Evolutionary conservation across 2,113 vertebrate species (phyloP).

Genomic region (Poeciliopsis retropinna): DNA sequence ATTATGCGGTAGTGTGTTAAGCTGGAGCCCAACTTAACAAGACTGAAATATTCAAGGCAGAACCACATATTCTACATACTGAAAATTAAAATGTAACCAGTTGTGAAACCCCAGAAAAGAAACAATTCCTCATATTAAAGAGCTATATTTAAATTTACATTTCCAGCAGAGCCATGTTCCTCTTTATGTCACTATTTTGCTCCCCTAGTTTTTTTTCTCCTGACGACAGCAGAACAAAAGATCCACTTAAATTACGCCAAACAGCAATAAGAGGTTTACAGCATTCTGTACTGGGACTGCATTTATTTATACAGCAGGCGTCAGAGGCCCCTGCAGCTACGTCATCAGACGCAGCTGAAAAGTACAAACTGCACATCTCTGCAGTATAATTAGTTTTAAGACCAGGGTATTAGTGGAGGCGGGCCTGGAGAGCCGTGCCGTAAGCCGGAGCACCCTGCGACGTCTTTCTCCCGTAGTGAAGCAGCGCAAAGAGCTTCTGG

Average conservation of each 20-base stretch:
- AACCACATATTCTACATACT: too few species aligned
- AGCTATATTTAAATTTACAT: too few species aligned
- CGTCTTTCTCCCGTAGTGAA: background rate
- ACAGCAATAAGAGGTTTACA: background rate
- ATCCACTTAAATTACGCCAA: background rate
- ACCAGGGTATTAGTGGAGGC: slow-evolving; percentile 37
- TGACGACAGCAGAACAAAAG: background rate
- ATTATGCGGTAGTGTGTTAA: too few species aligned
- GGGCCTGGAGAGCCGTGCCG: slow-evolving; percentile 29
- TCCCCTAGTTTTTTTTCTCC: too few species aligned
- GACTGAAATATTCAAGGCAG: too few species aligned
- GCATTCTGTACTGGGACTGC: slow-evolving; percentile 1
- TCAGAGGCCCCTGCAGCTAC: slow-evolving; percentile 27
- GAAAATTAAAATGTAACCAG: too few species aligned
- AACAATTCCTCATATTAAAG: too few species aligned
- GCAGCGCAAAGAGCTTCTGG: slow-evolving; percentile 27
- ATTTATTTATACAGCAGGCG: slow-evolving; percentile 23
- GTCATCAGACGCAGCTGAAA: slow-evolving; percentile 32
- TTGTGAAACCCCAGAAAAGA: too few species aligned
- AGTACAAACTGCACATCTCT: slow-evolving; percentile 19
- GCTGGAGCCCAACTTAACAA: too few species aligned
- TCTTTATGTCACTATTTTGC: background rate
- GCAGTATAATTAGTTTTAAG: slow-evolving; percentile 56
- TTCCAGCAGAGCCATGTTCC: too few species aligned
- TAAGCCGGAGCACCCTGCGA: slow-evolving; percentile 39